Evolutionary conservation across 2,797 vertebrate species (phyloP), one percentile per base, ranked within the genome.

Genomic region (Diplodus puntazzo): DNA sequence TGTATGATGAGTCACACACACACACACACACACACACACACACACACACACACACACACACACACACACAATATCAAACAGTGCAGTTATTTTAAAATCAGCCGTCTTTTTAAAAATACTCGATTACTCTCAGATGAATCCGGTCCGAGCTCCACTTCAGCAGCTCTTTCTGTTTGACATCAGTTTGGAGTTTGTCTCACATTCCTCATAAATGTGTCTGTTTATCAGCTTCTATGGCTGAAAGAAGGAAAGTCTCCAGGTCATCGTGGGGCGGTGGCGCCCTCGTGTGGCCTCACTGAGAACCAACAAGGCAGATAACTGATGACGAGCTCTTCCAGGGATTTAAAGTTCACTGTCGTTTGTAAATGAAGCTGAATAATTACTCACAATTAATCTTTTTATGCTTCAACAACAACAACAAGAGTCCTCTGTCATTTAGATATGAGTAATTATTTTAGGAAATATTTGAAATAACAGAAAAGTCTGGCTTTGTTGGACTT

Each of bases 261-360:
- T 27, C n/a, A 49, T 20, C 42, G 21, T 73, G 30, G 20, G 68
- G 14, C 5, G 83, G 50, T 80, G 63, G 80, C 76, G 57, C 88
- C 87, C 77, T 86, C 92, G 69, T 72, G 83, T 88, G 93, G 75
- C 62, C 2, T 21, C 6, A 34, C 0, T 13, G 52, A 60, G 7
- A 2, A 2, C 46, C 8, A 25, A 25, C 8, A 57, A 64, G 62
- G 55, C n/a, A 53, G 34, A 21, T 63, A 30, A 45, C 8, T 9
- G 3, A 39, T 25, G 25, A 16, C 30, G 11, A 2, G 39, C 11
- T 49, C 14, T 11, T 45, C 1, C 1, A n/a, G 21, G 17, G 17
- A 34, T 30, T 11, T 23, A 62, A 16, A 43, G 0, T 42, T 52
- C 10, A 30, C 4, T 20, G 18, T 5, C 13, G 1, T 3, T 46